A percentile compares a stretch with the other conserved stretches of the same genome.
These are phyloP conservation scores for Amblyopsis rosae DNA, from an alignment of 2,113 vertebrate species.

Conservation along the genomic window DNA sequence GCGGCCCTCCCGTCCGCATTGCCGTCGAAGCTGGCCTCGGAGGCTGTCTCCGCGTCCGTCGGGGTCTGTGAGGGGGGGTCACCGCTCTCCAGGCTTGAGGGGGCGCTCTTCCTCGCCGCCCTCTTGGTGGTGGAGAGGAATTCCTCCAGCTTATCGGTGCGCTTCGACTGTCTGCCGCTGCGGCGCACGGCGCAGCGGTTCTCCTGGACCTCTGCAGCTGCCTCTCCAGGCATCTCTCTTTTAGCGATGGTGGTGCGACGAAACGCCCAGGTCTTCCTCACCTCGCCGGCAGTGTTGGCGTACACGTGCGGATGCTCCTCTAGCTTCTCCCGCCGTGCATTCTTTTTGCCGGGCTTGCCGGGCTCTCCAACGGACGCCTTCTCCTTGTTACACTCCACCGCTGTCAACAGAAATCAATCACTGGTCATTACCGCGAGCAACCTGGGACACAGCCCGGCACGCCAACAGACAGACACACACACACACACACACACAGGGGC, in stretches of 20 bases:
- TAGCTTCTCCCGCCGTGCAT: slow-evolving; percentile 63
- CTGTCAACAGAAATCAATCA: neutral
- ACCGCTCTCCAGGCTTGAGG: slow-evolving; percentile 81
- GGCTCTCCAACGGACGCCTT: slow-evolving; percentile 52
- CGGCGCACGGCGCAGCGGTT: slow-evolving; percentile 84
- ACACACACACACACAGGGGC: too few relatives aligned
- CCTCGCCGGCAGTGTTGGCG: slow-evolving; percentile 81
- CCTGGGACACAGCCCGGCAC: neutral
- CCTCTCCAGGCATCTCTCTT: slow-evolving; percentile 83
- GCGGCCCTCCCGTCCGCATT: slow-evolving; percentile 73
- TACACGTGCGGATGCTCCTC: slow-evolving; percentile 69
- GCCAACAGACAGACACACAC: neutral
- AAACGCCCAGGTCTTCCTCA: slow-evolving; percentile 92
- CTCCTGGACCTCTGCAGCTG: slow-evolving; percentile 74
- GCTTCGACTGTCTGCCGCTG: slow-evolving; percentile 90
- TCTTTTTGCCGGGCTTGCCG: slow-evolving; percentile 35
- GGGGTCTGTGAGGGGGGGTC: slow-evolving; percentile 86
- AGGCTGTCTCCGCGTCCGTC: slow-evolving; percentile 89
- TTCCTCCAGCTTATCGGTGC: slow-evolving; percentile 91
- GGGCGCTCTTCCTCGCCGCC: slow-evolving; percentile 70
- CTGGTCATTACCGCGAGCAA: neutral
- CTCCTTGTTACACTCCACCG: neutral
- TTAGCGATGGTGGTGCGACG: slow-evolving; percentile 90
- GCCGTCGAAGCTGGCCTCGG: slow-evolving; percentile 92
- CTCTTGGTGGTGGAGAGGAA: slow-evolving; percentile 90